Base-by-base conservation (phyloP, 2,797 vertebrate species). In the Lepus townsendii region DNA sequence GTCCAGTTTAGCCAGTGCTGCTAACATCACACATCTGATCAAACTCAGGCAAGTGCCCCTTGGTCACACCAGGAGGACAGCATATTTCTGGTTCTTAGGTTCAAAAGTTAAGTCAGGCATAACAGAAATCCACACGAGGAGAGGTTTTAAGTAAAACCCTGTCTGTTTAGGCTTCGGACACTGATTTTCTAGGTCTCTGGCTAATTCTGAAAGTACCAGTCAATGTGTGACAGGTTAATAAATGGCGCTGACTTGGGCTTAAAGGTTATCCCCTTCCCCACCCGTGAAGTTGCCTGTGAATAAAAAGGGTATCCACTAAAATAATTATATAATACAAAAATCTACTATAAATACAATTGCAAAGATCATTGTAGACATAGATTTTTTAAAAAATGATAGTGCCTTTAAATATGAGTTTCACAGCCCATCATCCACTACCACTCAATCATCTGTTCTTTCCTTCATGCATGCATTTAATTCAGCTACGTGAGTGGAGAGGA, bases 241-340 rank as follows among this genome's bases (percentile, higher is more conserved):
- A 83, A 83, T 14, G 63, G 27, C 62, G 50, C 22, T 92, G n/a
- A 66, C n/a, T 4, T 38, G 30, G 26, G 38, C 17, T 72, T 80
- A 85, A 90, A 69, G 54, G 10, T 27, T 71, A 62, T 50, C 68
- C 13, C 77, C 50, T 84, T 35, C 22, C 30, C 72, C 3, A 17
- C n/a, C 4, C 14, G 27, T 22, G 10, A 87, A 73, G 63, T 50
- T 73, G 66, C 50, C 90, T 52, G 50, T 12, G 26, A 78, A n/a
- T 54, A 69, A 87, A 71, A 84, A 88, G 27, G 47, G 7, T 32
- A 66, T 20, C 30, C 20, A 54, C 63, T 69, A 83, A 92, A 89
- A 91, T 12, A 72, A 69, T 79, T 88, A 60, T 5, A 38, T 22
- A 72, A 73, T 72, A 47, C 35, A 91, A 96, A 20, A 96, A 63